Evolutionary conservation across 2,888 invertebrate species (phyloP).

Genomic region (Rhopalosiphum nymphaeae): DNA sequence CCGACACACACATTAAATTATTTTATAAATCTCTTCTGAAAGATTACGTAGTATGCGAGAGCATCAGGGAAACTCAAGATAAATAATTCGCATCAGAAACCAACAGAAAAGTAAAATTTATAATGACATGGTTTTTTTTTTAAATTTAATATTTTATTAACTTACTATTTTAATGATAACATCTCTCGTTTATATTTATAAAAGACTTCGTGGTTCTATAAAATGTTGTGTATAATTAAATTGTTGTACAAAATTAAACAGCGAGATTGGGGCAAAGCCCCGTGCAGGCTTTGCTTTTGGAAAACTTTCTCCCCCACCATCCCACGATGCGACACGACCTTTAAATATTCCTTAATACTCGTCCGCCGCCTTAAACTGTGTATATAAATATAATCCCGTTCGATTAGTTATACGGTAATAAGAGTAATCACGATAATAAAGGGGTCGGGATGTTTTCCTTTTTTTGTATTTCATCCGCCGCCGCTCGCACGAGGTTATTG

Average conservation of each 20-base stretch:
- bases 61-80: too few species aligned
- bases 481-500: not conserved
- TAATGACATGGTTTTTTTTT: not conserved
- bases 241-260: not conserved
- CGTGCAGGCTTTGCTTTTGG: not conserved
- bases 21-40: too few species aligned
- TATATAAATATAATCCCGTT: not conserved
- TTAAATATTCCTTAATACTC: slow-evolving; percentile 1
- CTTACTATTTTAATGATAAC: not conserved
- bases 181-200: too few species aligned
- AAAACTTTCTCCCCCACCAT: not conserved
- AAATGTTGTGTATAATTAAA: not conserved
- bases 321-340: not conserved
- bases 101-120: too few species aligned
- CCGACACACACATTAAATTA: too few species aligned
- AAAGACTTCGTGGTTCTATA: not conserved
- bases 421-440: not conserved
- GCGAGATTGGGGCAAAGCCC: not conserved
- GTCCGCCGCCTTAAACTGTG: not conserved
- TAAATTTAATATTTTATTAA: not conserved
- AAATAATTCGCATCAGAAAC: too few species aligned
- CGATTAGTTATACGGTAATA: not conserved
- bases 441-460: not conserved
- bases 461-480: not conserved
- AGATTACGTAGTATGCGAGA: too few species aligned